Evolutionary conservation across 2,888 invertebrate genomes (phyloP), one percentile per base, ranked within the genome.

Genomic region (Sarcophaga carnaria): DNA sequence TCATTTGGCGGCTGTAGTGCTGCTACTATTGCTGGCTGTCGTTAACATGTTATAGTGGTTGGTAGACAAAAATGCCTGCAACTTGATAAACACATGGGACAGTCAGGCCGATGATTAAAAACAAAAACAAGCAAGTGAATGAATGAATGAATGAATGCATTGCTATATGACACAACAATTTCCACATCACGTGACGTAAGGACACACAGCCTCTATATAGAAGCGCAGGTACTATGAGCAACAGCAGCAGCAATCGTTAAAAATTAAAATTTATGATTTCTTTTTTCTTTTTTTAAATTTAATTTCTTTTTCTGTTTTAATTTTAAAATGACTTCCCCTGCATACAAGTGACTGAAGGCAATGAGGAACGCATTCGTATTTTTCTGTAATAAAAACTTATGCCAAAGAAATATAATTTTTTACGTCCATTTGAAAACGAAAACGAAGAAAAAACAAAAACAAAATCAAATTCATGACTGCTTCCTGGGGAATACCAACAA

Each of bases 161-260:
- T 80, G 79, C 66, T 80, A 49, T 75, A 75, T 75, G 80, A 80
- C 70, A 79, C 66, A 86, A 75, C 70, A 84, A 87, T 84, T 87
- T 87, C 83, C 81, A 84, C 78, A 78, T 87, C 87, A 87, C 84
- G 87, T 87, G 83, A 79, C 76, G 71, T 64, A 84, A 82, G 77
- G 17, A 54, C 4, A 79, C 70, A 67, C 78, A 78, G n/a, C 47
- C 64, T 20, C 20, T 20, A 70, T 10, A 37, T 37, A 8, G 37
- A 37, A 37, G 37, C 37, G 37, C 37, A 8, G 37, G 37, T 37
- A 54, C 54, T 14, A 54, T 17, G 5, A 12, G 17, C 17, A 54
- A 5, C 54, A 54, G 54, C 54, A 54, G 54, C 54, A 11, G 49
- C 14, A 49, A 3, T 14, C 17, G 54, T 54, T 54, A 14, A 54